A percentile compares a stretch with the other conserved stretches of the same genome.
Conservation (phyloP, 2,113 vertebrate genomes). For the Bufo gargarizans region DNA sequence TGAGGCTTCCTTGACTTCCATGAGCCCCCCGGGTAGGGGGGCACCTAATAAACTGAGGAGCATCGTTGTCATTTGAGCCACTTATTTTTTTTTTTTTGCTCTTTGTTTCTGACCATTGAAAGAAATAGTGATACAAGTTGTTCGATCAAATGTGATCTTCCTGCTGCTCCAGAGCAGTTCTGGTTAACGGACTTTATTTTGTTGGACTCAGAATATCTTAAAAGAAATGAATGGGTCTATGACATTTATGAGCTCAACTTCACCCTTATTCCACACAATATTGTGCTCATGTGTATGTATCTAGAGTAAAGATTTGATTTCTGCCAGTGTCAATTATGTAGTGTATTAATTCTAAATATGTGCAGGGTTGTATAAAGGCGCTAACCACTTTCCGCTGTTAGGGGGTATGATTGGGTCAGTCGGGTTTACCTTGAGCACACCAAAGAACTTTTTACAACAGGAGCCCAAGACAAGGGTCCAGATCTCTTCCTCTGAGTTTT, state of each 20-base stretch:
- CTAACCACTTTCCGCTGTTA: background rate
- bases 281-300: background rate
- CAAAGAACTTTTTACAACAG: constrained; percentile 13
- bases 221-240: constrained; percentile 65
- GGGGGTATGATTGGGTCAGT: background rate
- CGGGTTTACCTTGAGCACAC: constrained; percentile 20
- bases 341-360: background rate
- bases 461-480: background rate
- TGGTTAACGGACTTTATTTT: constrained; percentile 63
- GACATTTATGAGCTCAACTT: constrained; percentile 63
- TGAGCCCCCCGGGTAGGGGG: constrained; percentile 62
- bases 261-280: constrained; percentile 36
- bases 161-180: constrained; percentile 66
- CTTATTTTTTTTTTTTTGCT: constrained; percentile 36
- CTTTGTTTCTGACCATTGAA: constrained; percentile 61
- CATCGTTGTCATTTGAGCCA: constrained; percentile 68
- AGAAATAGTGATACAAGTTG: constrained; percentile 70
- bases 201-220: constrained; percentile 60
- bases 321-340: constrained; percentile 12
- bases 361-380: background rate
- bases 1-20: constrained; percentile 67
- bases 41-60: constrained; percentile 71
- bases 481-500: background rate
- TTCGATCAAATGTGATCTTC: constrained; percentile 72
- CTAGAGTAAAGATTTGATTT: constrained; percentile 31